Percentiles rank a stretch among this genome's conserved stretches.
phyloP scores from a whole-genome alignment of 2,113 vertebrate genomes.

The Phaethornis superciliosus region DNA sequence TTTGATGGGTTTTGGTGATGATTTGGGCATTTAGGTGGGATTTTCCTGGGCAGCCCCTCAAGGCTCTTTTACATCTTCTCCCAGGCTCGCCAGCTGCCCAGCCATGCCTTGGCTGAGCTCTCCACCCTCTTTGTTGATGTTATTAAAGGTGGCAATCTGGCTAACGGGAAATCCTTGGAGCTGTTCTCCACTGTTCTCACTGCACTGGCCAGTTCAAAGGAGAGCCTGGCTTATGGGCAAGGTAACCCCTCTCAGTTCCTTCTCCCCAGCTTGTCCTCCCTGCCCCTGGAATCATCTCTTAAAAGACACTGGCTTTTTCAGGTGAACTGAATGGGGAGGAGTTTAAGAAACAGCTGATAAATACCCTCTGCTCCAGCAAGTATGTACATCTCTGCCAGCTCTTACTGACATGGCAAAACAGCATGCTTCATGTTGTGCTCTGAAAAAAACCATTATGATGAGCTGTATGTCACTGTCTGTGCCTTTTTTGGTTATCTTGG shows the following conservation, averaged over 20 bases:
- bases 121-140: conserved; percentile 85
- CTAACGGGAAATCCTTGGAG: conserved; percentile 91
- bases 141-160: conserved; percentile 83
- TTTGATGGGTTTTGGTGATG: neutral
- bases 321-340: conserved; percentile 92
- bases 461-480: neutral
- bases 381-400: conserved; percentile 43
- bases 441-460: neutral
- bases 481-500: neutral
- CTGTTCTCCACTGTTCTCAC: conserved; percentile 90
- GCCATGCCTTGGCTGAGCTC: conserved; percentile 80
- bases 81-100: conserved; percentile 86
- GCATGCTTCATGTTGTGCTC: neutral
- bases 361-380: conserved; percentile 92
- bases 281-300: neutral
- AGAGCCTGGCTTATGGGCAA: conserved; percentile 86
- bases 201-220: conserved; percentile 81
- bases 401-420: neutral
- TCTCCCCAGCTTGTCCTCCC: neutral
- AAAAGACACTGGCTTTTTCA: conserved; percentile 57
- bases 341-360: conserved; percentile 94
- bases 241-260: conserved; percentile 74
- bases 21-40: neutral
- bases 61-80: neutral
- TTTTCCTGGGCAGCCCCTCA: neutral